Base-by-base conservation (phyloP, 2,888 invertebrate species). In the Meta bourneti region DNA sequence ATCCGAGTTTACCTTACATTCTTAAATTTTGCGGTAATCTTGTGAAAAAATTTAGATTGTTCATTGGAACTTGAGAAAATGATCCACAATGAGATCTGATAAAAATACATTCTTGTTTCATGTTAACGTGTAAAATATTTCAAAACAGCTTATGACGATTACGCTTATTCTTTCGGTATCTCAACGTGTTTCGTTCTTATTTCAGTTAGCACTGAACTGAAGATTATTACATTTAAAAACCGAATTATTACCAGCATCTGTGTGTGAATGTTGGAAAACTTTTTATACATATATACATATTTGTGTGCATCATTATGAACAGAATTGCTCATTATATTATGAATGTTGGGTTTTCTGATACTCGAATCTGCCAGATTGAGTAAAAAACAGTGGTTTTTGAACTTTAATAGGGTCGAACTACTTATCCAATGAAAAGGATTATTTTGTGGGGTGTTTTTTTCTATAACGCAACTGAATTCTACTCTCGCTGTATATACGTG, bases 201-300 rank as follows among this genome's bases (percentile, higher is more conserved):
- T 83, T 71, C 20, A 52, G 51, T 20, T 71, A 6, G 19, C 51
- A n/a, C 20, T 70, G 52, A 75, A 75, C n/a, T 85, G 34, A 75
- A 19, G 49, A 52, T 72, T 52, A 48, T 52, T 52, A 72, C 49
- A 74, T 61, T 79, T 61, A 8, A 48, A 13, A 72, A 34, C 84
- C 84, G 75, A 85, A 85, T 85, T 85, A 85, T 49, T 49, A 54
- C 34, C 79, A 13, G 84, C 84, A 74, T 54, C 74, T 75, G 61
- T 61, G 61, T 85, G 74, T 61, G 54, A 79, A 61, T 79, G n/a
- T 61, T 11, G 49, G 11, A 77, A 77, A 19, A 51, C 61, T 79
- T 79, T 71, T 83, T 72, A 83, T 72, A 83, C 74, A 72, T 72
- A 74, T 61, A 34, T 81, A 70, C 70, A 81, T 80, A n/a, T 80